Evolutionary conservation across 1,140 invertebrate genomes (phyloP).

Genomic region (Chironomus striatipennis): DNA sequence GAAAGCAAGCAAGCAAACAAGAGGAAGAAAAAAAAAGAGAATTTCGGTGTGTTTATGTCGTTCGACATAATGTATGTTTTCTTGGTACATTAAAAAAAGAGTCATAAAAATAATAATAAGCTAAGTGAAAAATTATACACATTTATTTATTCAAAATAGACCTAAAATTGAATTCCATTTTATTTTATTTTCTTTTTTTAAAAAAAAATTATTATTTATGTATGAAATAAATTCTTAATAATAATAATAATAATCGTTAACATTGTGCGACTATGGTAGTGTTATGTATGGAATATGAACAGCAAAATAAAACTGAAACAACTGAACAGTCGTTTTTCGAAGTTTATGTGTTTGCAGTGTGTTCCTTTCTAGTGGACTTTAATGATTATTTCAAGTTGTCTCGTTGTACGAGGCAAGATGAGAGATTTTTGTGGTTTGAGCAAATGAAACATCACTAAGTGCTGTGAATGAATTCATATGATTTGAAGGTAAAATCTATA

Average conservation of each 20-base stretch:
- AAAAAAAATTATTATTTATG: neutral
- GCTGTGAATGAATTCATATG: neutral
- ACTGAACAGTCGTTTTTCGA: neutral
- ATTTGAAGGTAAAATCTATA: too few relatives aligned
- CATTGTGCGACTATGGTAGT: neutral
- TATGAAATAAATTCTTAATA: neutral
- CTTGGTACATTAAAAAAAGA: constrained; percentile 10
- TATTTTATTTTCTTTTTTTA: neutral
- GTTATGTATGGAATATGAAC: neutral
- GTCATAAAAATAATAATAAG: constrained; percentile 23
- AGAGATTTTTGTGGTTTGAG: neutral
- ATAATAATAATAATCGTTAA: neutral
- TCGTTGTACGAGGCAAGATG: neutral
- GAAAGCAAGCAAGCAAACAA: too few relatives aligned
- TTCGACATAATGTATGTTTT: neutral
- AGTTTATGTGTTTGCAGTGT: neutral
- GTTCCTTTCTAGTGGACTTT: neutral
- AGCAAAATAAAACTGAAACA: neutral
- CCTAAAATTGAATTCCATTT: neutral
- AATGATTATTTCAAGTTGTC: neutral
- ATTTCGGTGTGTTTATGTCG: neutral
- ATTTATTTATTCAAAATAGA: constrained; percentile 12
- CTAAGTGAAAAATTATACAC: constrained; percentile 10
- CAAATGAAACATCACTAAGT: neutral
- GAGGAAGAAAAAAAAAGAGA: too few relatives aligned